Evolutionary conservation across 1,140 invertebrate species (phyloP), one percentile per base, ranked within the genome.

Genomic region (Orchestia grillus): DNA sequence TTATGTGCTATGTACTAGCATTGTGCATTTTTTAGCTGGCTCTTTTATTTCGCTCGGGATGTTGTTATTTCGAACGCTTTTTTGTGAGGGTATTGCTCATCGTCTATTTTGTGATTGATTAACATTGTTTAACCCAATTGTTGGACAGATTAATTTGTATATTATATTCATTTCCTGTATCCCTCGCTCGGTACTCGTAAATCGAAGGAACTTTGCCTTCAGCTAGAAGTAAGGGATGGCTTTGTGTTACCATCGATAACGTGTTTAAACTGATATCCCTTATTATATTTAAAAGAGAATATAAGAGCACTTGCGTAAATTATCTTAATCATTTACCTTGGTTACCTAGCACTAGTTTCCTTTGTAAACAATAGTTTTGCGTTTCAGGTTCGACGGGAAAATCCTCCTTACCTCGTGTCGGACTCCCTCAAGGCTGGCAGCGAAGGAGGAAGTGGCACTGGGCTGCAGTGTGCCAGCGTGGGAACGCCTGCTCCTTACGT

Each of bases 301-400:
- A 53, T 19, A 53, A 19, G 19, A 8, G 47, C 19, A 6, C 6
- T 8, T 53, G 47, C 6, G 47, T 53, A 53, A 53, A 6, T 53
- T 53, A 6, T 53, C 6, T 19, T 53, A 53, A 53, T 53, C 47
- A 53, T 53, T 6, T n/a, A n/a, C n/a, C n/a, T n/a, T n/a, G n/a
- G n/a, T n/a, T n/a, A n/a, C n/a, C n/a, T 8, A 53, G 47, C 47
- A 15, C 62, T 77, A 28, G 62, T 77, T 77, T 77, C 28, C 62
- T 19, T 77, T 77, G 62, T 77, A 23, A 28, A 53, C 47, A 53
- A 8, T 8, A 53, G 11, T 77, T n/a, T 95, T 44, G 6, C n/a
- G 0, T 96, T 96, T 36, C 77, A 96, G 96, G 96, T 96, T 90
- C 95, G 96, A 45, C 95, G 96, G 53, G 96, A 96, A 92, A 96